Evolutionary conservation across 2,888 invertebrate genomes (phyloP).

Genomic region (Phytoseiulus persimilis): DNA sequence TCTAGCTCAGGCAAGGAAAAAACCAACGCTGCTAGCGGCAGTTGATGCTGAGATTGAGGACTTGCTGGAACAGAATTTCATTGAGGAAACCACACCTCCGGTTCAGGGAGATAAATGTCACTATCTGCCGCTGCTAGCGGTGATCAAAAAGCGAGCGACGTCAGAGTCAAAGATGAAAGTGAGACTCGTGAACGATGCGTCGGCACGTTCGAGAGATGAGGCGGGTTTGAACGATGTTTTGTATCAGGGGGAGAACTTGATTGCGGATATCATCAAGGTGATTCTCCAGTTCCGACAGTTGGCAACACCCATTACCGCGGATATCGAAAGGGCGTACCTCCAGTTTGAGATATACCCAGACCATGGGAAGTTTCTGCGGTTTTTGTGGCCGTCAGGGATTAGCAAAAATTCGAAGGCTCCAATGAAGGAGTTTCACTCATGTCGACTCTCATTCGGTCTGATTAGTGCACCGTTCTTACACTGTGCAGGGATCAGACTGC

Average conservation of each 20-base stretch:
- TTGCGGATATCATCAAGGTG: neutral
- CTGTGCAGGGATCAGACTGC: too few species aligned
- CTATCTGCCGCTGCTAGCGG: neutral
- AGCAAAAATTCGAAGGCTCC: neutral
- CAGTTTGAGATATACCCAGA: neutral
- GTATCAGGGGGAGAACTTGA: neutral
- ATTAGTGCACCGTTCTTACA: too few species aligned
- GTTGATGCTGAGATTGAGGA: neutral
- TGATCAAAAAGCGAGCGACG: neutral
- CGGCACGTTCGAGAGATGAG: neutral
- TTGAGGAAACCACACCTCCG: neutral
- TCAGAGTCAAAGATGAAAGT: neutral
- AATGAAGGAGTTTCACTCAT: neutral
- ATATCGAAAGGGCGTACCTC: neutral
- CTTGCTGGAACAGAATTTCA: neutral
- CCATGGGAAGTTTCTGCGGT: neutral
- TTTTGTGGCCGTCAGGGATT: neutral
- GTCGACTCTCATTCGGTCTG: too few species aligned
- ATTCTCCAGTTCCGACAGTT: neutral
- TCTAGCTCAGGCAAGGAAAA: neutral
- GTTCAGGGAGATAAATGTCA: neutral
- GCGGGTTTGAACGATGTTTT: neutral
- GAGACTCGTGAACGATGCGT: neutral
- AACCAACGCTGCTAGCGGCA: neutral
- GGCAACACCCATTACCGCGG: neutral